Evolutionary conservation across 1,140 invertebrate genomes (phyloP).

Genomic region (Drosophila repletoides): DNA sequence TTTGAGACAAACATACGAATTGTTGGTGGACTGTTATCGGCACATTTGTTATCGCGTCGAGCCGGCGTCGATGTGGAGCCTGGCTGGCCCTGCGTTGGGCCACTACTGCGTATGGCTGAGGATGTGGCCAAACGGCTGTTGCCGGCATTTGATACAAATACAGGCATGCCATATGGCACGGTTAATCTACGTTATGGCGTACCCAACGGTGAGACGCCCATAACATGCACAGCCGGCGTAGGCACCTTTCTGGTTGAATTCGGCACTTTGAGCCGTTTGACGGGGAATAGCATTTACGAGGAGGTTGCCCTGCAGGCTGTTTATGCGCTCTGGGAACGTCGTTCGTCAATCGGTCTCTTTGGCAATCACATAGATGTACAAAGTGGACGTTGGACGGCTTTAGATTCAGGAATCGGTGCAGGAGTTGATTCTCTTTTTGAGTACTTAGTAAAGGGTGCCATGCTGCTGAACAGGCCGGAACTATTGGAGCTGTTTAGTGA

Average conservation of each 20-base stretch:
- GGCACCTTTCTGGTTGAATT: conserved; percentile 99
- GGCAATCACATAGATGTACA: conserved; percentile 99
- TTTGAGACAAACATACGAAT: conserved; percentile 99
- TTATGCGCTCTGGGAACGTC: conserved; percentile 92
- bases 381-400: conserved; percentile 97
- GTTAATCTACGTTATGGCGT: conserved; percentile 96
- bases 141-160: conserved; percentile 93
- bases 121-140: conserved; percentile 93
- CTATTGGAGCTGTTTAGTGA: conserved; percentile 96
- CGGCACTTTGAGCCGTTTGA: conserved; percentile 95
- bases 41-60: conserved; percentile 94
- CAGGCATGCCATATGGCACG: conserved; percentile 99
- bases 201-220: conserved; percentile 94
- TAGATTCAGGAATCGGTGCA: conserved; percentile 95
- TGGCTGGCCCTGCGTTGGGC: conserved; percentile 99
- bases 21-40: conserved; percentile 97
- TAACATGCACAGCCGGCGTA: conserved; percentile 98
- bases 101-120: conserved; percentile 95
- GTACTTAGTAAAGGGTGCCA: conserved; percentile 97
- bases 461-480: conserved; percentile 91
- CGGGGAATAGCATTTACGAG: conserved; percentile 97
- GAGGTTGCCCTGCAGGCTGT: conserved; percentile 96
- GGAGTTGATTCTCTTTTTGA: conserved; percentile 99
- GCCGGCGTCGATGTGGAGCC: conserved; percentile 92
- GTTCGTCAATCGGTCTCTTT: conserved; percentile 94